These are phyloP conservation scores for Calliopsis andreniformis DNA, from an alignment of 1,140 invertebrate genomes.

Conservation along the genomic window DNA sequence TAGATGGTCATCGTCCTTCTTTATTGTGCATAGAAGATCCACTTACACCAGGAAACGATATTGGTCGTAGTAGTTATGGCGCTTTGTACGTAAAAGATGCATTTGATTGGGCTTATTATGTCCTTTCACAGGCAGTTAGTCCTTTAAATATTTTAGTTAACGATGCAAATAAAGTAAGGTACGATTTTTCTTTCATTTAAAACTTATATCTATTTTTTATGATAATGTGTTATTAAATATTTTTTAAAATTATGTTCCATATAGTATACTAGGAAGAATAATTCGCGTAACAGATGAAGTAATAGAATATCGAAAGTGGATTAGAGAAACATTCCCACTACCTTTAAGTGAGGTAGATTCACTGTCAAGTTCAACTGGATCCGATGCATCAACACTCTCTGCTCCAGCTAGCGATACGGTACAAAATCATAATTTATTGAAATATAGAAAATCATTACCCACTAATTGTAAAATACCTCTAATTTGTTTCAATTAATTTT, in stretches of 20 bases:
- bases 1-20: slow-evolving; percentile 95
- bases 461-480: not conserved
- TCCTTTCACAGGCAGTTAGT: slow-evolving; percentile 91
- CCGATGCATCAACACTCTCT: slow-evolving; percentile 79
- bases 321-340: slow-evolving; percentile 84
- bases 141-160: slow-evolving; percentile 83
- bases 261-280: slow-evolving; percentile 93
- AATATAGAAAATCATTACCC: not conserved
- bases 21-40: slow-evolving; percentile 99
- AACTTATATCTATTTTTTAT: not conserved
- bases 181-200: slow-evolving; percentile 26
- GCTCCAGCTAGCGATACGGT: slow-evolving; percentile 80
- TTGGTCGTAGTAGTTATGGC: slow-evolving; percentile 98
- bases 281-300: slow-evolving; percentile 96
- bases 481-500: not conserved
- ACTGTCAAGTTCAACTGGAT: slow-evolving; percentile 79
- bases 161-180: slow-evolving; percentile 83
- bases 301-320: slow-evolving; percentile 92
- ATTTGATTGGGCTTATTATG: slow-evolving; percentile 97
- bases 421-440: slow-evolving; percentile 29
- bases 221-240: not conserved
- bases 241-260: slow-evolving; percentile 55
- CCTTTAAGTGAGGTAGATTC: slow-evolving; percentile 76
- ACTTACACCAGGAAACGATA: slow-evolving; percentile 96
- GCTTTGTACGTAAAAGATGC: slow-evolving; percentile 94